Base-by-base conservation (phyloP, 1,140 invertebrate genomes). In the Phymastichus coffea region DNA sequence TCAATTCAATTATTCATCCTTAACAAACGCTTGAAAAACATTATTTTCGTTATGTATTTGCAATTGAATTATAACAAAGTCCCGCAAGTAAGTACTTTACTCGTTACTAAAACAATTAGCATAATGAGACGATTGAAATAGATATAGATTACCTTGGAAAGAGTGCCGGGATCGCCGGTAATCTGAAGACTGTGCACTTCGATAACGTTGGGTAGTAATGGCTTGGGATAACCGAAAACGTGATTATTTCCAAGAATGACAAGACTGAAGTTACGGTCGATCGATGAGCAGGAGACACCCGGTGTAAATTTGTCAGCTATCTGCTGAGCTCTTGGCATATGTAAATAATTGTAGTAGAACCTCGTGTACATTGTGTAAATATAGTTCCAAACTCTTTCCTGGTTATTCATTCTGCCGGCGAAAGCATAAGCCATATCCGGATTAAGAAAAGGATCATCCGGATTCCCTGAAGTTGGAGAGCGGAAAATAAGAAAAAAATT, bases 101-200 rank as follows among this genome's bases (percentile, higher is more conserved):
- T n/a, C n/a, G n/a, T n/a, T n/a, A n/a, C n/a, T n/a, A n/a, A n/a
- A n/a, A n/a, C n/a, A n/a, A n/a, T n/a, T n/a, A n/a, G n/a, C n/a
- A n/a, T n/a, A n/a, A n/a, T n/a, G n/a, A n/a, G n/a, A n/a, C n/a
- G n/a, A n/a, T n/a, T n/a, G n/a, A 33, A 33, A 33, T 33, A 19
- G 20, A 25, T 22, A 28, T 54, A 35, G n/a, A 30, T 49, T 67
- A 72, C 71, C 58, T 66, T 44, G 4, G 69, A 64, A 23, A 75
- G 52, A 9, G 19, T 2, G 8, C 30, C 55, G 3, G 41, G 57
- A 33, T 72, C 46, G 1, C 63, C 58, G 9, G 64, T 65, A 44
- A 83, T 79, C 63, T 83, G 81, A n/a, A 84, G 64, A 38, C 82
- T 81, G 26, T 82, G 81, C 35, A 84, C 74, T 69, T 83, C 81